Conservation (phyloP, 2,888 invertebrate species). For the Patella depressa region DNA sequence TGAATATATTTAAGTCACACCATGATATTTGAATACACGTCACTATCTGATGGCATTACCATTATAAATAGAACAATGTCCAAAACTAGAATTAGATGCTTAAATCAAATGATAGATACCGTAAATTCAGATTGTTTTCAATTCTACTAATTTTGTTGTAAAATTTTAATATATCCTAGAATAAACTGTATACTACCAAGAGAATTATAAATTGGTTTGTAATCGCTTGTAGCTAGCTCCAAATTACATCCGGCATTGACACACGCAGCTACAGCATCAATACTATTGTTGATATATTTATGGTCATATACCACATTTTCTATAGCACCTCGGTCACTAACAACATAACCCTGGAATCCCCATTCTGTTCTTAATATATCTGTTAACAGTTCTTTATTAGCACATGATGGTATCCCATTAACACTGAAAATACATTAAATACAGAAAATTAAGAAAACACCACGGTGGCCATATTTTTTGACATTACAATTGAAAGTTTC, state of each 20-base stretch:
- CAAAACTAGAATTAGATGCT: background rate
- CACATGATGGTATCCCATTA: slow-evolving; percentile 21
- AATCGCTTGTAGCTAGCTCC: slow-evolving; percentile 39
- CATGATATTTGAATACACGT: too few species aligned
- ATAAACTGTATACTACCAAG: background rate
- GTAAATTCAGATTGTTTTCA: too few species aligned
- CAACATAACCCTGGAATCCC: slow-evolving; percentile 47
- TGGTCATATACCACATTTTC: slow-evolving; percentile 41
- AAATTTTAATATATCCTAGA: too few species aligned
- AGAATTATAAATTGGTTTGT: slow-evolving; percentile 11
- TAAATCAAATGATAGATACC: background rate
- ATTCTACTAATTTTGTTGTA: too few species aligned
- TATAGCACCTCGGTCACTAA: slow-evolving; percentile 47
- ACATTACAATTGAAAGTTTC: too few species aligned
- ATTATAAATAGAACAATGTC: too few species aligned
- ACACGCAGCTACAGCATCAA: slow-evolving; percentile 43
- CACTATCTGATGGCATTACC: too few species aligned
- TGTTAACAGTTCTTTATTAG: slow-evolving; percentile 15
- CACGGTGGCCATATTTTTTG: too few species aligned
- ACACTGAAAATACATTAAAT: slow-evolving; percentile 1
- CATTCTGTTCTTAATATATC: slow-evolving; percentile 41
- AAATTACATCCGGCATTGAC: slow-evolving; percentile 55
- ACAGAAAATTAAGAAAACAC: too few species aligned
- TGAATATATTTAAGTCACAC: too few species aligned
- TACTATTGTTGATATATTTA: slow-evolving; percentile 42